Evolutionary conservation across 2,113 vertebrate genomes (phyloP).

Genomic region (Ailurus styani): DNA sequence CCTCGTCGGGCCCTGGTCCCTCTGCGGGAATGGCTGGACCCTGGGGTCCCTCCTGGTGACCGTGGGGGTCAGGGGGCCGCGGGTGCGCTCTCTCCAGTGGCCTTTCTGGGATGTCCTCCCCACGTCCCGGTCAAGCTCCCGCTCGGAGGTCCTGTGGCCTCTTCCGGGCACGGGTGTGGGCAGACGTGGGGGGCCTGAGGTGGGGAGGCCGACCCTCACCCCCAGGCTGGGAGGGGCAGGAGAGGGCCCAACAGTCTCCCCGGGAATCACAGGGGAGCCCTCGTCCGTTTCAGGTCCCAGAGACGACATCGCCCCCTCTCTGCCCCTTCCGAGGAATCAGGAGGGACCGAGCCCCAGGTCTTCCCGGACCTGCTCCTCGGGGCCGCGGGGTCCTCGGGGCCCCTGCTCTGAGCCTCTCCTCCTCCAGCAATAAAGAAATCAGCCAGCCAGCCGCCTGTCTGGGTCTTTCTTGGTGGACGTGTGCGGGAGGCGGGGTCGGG

Average conservation of each 20-base stretch:
- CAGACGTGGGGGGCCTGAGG: too few species aligned
- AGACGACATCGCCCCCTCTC: fast-evolving
- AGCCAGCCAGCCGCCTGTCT: background rate
- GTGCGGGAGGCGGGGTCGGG: fast-evolving
- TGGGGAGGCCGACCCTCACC: fast-evolving
- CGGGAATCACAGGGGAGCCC: background rate
- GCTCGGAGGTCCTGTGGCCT: fast-evolving
- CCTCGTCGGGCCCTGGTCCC: fast-evolving
- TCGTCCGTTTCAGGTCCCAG: background rate
- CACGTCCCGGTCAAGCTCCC: background rate
- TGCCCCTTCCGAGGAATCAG: background rate
- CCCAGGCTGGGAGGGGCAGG: background rate
- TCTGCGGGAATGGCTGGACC: background rate
- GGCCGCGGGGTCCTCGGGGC: background rate
- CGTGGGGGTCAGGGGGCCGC: fast-evolving
- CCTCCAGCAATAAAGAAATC: background rate
- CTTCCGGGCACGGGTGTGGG: background rate
- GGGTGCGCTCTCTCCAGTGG: fast-evolving
- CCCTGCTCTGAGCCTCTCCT: background rate
- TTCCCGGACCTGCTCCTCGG: background rate
- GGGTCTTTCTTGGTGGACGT: fast-evolving
- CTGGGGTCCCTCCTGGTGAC: background rate
- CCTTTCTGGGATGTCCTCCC: background rate
- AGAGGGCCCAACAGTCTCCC: background rate
- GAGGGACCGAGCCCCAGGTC: background rate